A percentile compares a stretch with the other conserved stretches of the same genome.
phyloP scores from a whole-genome alignment of 2,113 vertebrate genomes.

The Colaptes auratus region DNA sequence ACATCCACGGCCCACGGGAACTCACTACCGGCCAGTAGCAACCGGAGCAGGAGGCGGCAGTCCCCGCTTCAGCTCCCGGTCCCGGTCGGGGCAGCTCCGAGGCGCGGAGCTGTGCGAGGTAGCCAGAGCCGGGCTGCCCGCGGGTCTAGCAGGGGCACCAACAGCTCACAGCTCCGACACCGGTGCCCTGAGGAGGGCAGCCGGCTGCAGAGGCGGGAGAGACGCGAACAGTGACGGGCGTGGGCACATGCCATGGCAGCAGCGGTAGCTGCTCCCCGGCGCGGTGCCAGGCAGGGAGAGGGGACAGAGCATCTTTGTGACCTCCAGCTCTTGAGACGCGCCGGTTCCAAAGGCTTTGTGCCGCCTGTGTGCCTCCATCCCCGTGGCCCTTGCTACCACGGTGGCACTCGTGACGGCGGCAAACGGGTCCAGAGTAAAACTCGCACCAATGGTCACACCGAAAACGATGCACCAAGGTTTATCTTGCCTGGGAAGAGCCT shows the following conservation, averaged over 20 bases:
- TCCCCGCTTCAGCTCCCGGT: background rate
- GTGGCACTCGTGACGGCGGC: background rate
- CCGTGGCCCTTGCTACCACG: background rate
- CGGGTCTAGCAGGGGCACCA: background rate
- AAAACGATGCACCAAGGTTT: background rate
- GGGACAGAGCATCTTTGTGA: background rate
- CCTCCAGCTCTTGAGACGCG: background rate
- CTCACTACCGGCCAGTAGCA: background rate
- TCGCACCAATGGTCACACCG: background rate
- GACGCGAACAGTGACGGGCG: background rate
- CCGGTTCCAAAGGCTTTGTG: background rate
- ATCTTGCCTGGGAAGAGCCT: background rate
- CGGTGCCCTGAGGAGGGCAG: background rate
- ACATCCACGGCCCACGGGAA: background rate
- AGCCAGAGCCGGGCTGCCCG: background rate
- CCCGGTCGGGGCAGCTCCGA: background rate
- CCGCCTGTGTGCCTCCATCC: no score
- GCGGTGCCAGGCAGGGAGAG: background rate
- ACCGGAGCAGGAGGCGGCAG: background rate
- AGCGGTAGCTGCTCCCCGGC: accelerated
- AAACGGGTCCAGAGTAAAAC: background rate
- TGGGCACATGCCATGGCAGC: background rate
- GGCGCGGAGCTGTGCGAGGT: background rate
- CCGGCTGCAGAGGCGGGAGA: background rate
- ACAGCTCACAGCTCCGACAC: accelerated